These are phyloP conservation scores for Melikaiella ostensackeni DNA, from an alignment of 2,888 invertebrate genomes.

Conservation along the genomic window DNA sequence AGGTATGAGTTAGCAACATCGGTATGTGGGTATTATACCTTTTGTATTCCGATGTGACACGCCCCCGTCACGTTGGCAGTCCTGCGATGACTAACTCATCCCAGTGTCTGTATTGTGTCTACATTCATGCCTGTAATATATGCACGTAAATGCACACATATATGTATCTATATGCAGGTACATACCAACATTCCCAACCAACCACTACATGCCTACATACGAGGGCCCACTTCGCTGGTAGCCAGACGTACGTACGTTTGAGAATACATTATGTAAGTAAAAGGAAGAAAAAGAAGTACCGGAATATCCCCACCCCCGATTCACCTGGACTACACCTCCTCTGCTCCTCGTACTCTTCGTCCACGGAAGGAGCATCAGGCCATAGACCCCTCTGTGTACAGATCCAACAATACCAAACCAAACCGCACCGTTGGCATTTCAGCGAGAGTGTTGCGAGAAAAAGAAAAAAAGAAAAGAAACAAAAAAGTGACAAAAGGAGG, in stretches of 20 bases:
- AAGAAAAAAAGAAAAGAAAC: slow-evolving; percentile 25
- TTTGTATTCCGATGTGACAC: slow-evolving; percentile 71
- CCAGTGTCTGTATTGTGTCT: slow-evolving; percentile 17
- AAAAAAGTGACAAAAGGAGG: slow-evolving; percentile 36
- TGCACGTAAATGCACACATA: slow-evolving; percentile 24
- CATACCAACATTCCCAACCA: slow-evolving; percentile 3
- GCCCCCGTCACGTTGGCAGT: slow-evolving; percentile 72
- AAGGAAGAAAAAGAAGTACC: slow-evolving; percentile 60
- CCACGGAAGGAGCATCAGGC: slow-evolving; percentile 64
- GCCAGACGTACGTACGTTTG: slow-evolving; percentile 60
- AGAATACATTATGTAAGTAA: slow-evolving; percentile 69
- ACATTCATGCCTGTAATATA: not conserved
- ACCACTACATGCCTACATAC: not conserved
- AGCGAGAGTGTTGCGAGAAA: slow-evolving; percentile 47
- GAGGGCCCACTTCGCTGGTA: slow-evolving; percentile 31
- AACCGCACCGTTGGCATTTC: slow-evolving; percentile 58
- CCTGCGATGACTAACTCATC: slow-evolving; percentile 45
- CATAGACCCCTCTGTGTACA: slow-evolving; percentile 68
- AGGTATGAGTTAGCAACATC: slow-evolving; percentile 66
- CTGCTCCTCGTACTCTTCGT: slow-evolving; percentile 51
- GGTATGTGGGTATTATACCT: slow-evolving; percentile 70
- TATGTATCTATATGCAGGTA: slow-evolving; percentile 16
- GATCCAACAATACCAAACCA: slow-evolving; percentile 61
- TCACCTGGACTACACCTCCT: slow-evolving; percentile 41
- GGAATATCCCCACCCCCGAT: slow-evolving; percentile 57